A percentile compares a stretch with the other conserved stretches of the same genome.
Evolutionary conservation across 2,113 vertebrate genomes (phyloP).

Genomic region (Mobula hypostoma): DNA sequence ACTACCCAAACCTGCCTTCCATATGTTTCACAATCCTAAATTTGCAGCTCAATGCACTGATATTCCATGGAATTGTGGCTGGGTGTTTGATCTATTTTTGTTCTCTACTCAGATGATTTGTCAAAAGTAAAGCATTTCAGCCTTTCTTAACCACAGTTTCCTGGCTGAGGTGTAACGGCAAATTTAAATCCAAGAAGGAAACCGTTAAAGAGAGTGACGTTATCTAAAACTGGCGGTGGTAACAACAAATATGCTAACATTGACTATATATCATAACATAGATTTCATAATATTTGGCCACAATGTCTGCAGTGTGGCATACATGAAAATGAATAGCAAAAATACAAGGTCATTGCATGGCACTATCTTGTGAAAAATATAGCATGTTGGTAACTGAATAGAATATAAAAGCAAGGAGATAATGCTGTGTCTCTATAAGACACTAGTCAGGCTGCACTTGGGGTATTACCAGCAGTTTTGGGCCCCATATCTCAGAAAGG

Average conservation of each 20-base stretch:
- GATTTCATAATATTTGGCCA: not conserved
- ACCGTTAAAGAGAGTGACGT: slow-evolving; percentile 21
- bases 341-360: not conserved
- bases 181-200: slow-evolving; percentile 22
- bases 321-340: not conserved
- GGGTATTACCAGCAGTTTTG: too few relatives aligned
- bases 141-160: slow-evolving; percentile 24
- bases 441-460: too few relatives aligned
- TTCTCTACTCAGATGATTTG: slow-evolving; percentile 7
- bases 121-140: slow-evolving; percentile 25
- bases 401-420: too few relatives aligned
- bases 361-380: not conserved
- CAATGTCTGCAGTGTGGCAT: not conserved
- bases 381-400: not conserved
- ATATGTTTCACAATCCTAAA: slow-evolving; percentile 28
- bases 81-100: not conserved
- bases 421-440: too few relatives aligned
- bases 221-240: not conserved
- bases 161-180: slow-evolving; percentile 23
- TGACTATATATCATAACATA: not conserved
- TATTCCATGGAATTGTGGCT: slow-evolving; percentile 15
- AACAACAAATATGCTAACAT: not conserved
- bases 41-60: not conserved
- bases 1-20: not conserved
- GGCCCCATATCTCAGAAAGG: too few relatives aligned